Conservation (phyloP, 2,888 invertebrate genomes). For the Acrobasis suavella region DNA sequence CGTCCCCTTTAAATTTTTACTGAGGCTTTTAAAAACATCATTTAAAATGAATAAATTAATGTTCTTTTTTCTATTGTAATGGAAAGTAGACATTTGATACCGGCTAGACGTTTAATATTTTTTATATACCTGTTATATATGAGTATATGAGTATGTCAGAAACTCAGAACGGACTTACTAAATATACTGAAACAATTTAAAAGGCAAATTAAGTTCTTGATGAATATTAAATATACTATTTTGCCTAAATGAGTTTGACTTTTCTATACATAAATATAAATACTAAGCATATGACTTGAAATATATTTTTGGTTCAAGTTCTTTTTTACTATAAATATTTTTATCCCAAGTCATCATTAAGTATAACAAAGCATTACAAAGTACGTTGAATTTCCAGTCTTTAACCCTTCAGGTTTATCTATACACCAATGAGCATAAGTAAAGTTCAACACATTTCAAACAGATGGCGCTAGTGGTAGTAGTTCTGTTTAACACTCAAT, state of each 20-base stretch:
- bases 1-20: slow-evolving; percentile 55
- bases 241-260: too few relatives aligned
- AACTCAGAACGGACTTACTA: neutral
- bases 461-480: slow-evolving; percentile 62
- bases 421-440: neutral
- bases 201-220: too few relatives aligned
- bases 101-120: slow-evolving; percentile 31
- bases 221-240: too few relatives aligned
- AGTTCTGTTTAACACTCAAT: slow-evolving; percentile 23
- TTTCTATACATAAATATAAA: too few relatives aligned
- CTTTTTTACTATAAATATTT: neutral
- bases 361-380: too few relatives aligned
- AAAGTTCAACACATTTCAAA: slow-evolving; percentile 38
- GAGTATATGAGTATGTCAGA: neutral
- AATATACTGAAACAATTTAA: too few relatives aligned
- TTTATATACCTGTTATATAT: neutral
- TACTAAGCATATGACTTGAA: too few relatives aligned
- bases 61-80: slow-evolving; percentile 35
- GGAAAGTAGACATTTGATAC: slow-evolving; percentile 48
- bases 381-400: neutral
- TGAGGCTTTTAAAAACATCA: slow-evolving; percentile 49
- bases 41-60: slow-evolving; percentile 38
- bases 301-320: too few relatives aligned
- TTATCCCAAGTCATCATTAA: too few relatives aligned
- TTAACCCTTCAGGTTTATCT: neutral